A percentile compares a stretch with the other conserved stretches of the same genome.
Conservation (phyloP, 2,888 invertebrate genomes). For the Erynnis tages region DNA sequence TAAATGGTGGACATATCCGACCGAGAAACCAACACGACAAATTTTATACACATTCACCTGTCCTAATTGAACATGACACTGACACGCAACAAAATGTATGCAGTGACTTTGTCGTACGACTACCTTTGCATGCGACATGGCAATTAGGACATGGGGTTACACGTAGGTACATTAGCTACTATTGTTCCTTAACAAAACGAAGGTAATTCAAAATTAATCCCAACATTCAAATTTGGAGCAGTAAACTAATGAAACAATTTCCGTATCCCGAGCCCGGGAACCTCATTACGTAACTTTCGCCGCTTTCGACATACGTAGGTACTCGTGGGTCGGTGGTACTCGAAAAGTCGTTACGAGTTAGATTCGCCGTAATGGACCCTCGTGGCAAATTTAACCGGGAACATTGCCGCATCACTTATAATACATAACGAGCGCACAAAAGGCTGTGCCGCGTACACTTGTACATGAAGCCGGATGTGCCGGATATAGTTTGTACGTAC, state of each 20-base stretch:
- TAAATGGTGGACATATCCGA: too few species aligned
- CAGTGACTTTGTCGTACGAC: too few species aligned
- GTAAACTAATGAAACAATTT: constrained; percentile 28
- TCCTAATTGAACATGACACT: too few species aligned
- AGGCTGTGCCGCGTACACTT: constrained; percentile 56
- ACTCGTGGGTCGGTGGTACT: constrained; percentile 21
- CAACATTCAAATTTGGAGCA: constrained; percentile 26
- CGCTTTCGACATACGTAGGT: constrained; percentile 18
- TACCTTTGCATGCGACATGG: too few species aligned
- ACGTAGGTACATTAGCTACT: too few species aligned
- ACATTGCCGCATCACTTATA: constrained; percentile 34
- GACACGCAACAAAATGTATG: too few species aligned
- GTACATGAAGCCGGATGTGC: constrained; percentile 41
- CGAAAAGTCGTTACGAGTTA: constrained; percentile 30
- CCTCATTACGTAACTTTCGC: constrained; percentile 27
- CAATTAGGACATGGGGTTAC: too few species aligned
- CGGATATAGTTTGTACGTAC: constrained; percentile 58
- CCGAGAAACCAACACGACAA: too few species aligned
- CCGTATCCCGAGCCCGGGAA: constrained; percentile 26
- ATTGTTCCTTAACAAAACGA: not conserved
- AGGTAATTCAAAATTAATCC: constrained; percentile 17
- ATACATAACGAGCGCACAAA: constrained; percentile 68
- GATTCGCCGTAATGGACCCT: constrained; percentile 32
- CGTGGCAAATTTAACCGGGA: constrained; percentile 33
- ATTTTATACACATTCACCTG: too few species aligned